A percentile compares a stretch with the other conserved stretches of the same genome.
Evolutionary conservation across 2,113 vertebrate genomes (phyloP).

Genomic region (Struthio camelus): DNA sequence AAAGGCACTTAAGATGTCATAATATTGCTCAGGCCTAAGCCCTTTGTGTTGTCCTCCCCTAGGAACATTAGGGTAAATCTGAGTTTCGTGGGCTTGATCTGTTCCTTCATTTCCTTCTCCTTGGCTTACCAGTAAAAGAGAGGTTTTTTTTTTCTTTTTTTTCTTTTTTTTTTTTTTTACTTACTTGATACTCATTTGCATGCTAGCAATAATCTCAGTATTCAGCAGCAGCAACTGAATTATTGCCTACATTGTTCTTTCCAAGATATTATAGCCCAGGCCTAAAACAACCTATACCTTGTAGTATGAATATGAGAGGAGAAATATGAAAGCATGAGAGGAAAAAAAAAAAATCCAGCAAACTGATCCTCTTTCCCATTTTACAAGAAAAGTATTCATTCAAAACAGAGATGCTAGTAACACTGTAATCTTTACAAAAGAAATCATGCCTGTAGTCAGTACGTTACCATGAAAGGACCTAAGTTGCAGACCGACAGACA

Average conservation of each 20-base stretch:
- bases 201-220: neutral
- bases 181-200: neutral
- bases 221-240: neutral
- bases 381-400: neutral
- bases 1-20: neutral
- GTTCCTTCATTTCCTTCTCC: neutral
- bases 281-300: neutral
- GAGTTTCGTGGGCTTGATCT: neutral
- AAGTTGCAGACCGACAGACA: neutral
- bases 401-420: neutral
- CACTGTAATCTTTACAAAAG: neutral
- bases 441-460: neutral
- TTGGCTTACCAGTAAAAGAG: neutral
- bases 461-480: too few relatives aligned
- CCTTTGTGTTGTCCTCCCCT: neutral
- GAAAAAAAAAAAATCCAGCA: rapidly evolving
- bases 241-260: neutral
- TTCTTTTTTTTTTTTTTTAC: too few relatives aligned
- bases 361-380: neutral
- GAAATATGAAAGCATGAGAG: neutral
- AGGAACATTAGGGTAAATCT: neutral
- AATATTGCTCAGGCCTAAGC: neutral
- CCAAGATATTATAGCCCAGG: neutral
- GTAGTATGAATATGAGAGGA: neutral
- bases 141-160: too few relatives aligned